Evolutionary conservation across 2,888 invertebrate species (phyloP), one percentile per base, ranked within the genome.

Genomic region (Notocelia uddmanniana): DNA sequence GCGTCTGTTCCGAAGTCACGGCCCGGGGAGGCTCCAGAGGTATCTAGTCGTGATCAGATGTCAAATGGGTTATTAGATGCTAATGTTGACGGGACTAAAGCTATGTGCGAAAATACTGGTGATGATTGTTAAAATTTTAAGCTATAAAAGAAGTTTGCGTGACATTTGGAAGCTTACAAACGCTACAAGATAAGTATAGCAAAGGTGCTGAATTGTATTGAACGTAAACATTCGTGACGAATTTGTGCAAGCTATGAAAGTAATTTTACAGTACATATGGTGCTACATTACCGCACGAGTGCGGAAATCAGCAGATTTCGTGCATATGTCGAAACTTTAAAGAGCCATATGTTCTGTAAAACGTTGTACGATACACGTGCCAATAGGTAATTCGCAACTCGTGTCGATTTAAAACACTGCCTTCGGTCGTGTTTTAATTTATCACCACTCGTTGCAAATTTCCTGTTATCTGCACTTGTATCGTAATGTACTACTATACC

Each of bases 21-120:
- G 86, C 86, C 76, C 90, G 83, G 10, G 94, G 94, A 2, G 94
- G 94, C 80, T 94, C 93, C 89, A 94, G 80, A 3, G 94, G 94
- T 76, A 92, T 90, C 94, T 94, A 85, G 52, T 69, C 73, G 64
- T 64, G 69, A 57, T 72, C 55, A 72, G 54, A 60, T 60, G 75
- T 66, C 63, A 74, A 26, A 76, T 75, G 73, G 74, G 66, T 74
- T 74, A 75, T 74, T 74, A 75, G 69, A 59, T 52, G 59, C 19
- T 31, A 26, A 71, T 67, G 64, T 3, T 8, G n/a, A 59, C 5
- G 26, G 6, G 5, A 37, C n/a, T 50, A 41, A 23, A 54, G 60
- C 59, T 23, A 67, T 41, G 66, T 66, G 37, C 37, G 31, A 54
- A 18, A n/a, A 26, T 13, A 15, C 18, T 2, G 19, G 48, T 9